Base-by-base conservation (phyloP, 1,140 invertebrate genomes). In the Drosophila tristis region DNA sequence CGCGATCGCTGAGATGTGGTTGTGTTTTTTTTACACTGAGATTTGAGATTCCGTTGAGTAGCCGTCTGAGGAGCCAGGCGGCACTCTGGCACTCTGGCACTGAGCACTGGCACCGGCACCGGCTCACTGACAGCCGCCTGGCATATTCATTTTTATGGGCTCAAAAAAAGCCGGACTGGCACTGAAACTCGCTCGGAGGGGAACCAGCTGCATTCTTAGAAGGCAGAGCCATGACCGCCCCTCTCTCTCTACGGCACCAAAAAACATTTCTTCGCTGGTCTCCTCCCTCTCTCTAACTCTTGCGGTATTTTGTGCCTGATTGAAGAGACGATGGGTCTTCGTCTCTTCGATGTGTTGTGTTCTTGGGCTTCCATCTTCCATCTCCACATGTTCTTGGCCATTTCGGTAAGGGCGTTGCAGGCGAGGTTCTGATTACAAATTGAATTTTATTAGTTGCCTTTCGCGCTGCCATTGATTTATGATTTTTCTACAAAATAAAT, bases 61-160 rank as follows among this genome's bases (percentile, higher is more conserved):
- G 81, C 80, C 72, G 81, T 76, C 80, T 86, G 74, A 70, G 68
- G 59, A 74, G 35, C 26, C 35, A 13, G 35, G 35, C 35, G 35
- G 35, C 35, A 39, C 26, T 29, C 26, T 29, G 26, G 5, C 5
- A 26, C 26, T 26, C 26, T 29, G 26, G 5, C 16, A 16, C 9
- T 35, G 8, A 8, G 31, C 8, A 9, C 9, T 4, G 31, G 55
- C 74, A 58, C 31, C 51, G 78, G 59, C 78, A 75, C 81, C 67
- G 78, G 73, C 78, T 75, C 75, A 76, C 72, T 86, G 82, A 86
- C 82, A 86, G 82, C 75, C 66, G 74, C 82, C 56, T 82, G 82
- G 78, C 82, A 79, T 89, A 66, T 86, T 78, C 82, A 79, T 76
- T 89, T 86, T 79, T 86, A 86, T 82, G 82, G 60, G 57, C 72